Percentiles rank a stretch among this genome's conserved stretches.
Evolutionary conservation across 2,888 invertebrate species (phyloP).

Genomic region (Drosophila hamatofila): DNA sequence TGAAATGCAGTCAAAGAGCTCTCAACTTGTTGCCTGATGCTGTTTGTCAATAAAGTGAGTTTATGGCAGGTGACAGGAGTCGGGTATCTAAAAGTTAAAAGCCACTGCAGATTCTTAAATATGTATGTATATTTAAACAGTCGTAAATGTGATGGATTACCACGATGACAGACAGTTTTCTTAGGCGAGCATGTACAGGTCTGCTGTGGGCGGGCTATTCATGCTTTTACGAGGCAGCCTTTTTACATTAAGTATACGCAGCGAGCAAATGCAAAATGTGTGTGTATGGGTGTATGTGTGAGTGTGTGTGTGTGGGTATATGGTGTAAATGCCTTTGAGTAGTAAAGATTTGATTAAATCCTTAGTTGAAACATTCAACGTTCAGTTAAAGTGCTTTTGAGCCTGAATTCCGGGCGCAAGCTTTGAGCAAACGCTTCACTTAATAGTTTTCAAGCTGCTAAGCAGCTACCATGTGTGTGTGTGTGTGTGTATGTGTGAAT

Average conservation of each 20-base stretch:
- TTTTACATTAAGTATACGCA: constrained; percentile 41
- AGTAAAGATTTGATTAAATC: constrained; percentile 21
- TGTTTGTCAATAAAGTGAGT: constrained; percentile 33
- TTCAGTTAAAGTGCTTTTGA: constrained; percentile 27
- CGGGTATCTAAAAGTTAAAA: constrained; percentile 47
- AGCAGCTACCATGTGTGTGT: neutral
- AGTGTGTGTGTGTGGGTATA: constrained; percentile 1
- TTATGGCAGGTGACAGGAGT: constrained; percentile 39
- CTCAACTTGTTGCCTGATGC: constrained; percentile 43
- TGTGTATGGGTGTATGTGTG: constrained; percentile 15
- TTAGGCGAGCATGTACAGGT: neutral
- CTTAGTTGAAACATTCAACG: constrained; percentile 28
- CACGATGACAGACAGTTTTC: constrained; percentile 50
- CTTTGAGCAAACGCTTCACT: constrained; percentile 20
- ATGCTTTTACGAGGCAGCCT: constrained; percentile 41
- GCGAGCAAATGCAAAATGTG: constrained; percentile 4
- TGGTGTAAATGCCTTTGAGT: constrained; percentile 23
- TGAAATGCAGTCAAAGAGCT: neutral
- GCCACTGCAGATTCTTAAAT: constrained; percentile 43
- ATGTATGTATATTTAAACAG: constrained; percentile 58
- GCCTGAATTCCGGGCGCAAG: constrained; percentile 11
- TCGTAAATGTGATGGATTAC: constrained; percentile 75
- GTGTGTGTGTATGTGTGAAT: neutral
- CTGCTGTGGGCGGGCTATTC: constrained; percentile 22
- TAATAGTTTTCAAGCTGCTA: constrained; percentile 2